A percentile compares a stretch with the other conserved stretches of the same genome.
Evolutionary conservation across 2,113 vertebrate genomes (phyloP).

Genomic region (Pterophyllum scalare): DNA sequence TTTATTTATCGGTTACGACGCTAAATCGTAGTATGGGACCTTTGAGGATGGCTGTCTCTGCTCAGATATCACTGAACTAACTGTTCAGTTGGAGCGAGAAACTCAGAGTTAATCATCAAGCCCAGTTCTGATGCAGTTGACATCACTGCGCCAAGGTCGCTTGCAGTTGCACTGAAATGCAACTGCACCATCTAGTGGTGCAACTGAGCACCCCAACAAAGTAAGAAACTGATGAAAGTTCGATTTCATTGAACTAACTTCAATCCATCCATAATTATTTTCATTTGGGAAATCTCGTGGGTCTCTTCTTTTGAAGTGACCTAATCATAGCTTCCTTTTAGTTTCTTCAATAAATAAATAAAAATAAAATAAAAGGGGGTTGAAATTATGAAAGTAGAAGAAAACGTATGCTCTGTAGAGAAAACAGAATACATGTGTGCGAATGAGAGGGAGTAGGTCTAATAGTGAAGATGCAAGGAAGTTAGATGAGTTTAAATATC

Average conservation of each 20-base stretch:
- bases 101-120: neutral
- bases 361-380: no score
- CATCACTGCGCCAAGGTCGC: neutral
- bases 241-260: neutral
- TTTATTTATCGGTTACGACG: neutral
- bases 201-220: neutral
- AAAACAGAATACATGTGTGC: neutral
- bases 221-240: fast-evolving
- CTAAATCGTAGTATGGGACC: neutral
- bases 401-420: neutral
- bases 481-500: neutral
- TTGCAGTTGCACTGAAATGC: neutral
- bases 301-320: neutral
- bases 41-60: no score
- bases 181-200: slow-evolving; percentile 33
- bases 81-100: neutral
- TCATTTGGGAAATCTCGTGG: neutral
- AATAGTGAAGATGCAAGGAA: neutral
- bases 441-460: neutral
- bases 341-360: neutral
- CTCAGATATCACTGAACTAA: no score
- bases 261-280: neutral
- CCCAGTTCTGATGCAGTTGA: neutral
- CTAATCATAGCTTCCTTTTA: neutral
- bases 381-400: neutral